Evolutionary conservation across 2,888 invertebrate genomes (phyloP).

Genomic region (Cephus rjabovi): DNA sequence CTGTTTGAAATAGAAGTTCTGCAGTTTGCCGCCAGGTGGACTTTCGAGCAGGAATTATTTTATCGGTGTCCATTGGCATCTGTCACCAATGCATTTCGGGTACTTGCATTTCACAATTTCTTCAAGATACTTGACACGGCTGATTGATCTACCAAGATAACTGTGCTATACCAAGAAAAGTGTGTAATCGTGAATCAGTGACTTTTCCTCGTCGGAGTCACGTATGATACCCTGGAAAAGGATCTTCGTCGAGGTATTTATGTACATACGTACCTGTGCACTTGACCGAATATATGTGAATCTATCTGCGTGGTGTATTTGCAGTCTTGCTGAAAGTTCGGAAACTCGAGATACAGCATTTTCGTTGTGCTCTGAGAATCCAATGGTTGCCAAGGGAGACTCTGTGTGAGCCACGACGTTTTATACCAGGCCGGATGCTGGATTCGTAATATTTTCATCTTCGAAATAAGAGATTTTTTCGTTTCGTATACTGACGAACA

Average conservation of each 20-base stretch:
- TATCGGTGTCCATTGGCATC: neutral
- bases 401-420: too few relatives aligned
- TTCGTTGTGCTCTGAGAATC: too few relatives aligned
- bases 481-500: neutral
- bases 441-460: neutral
- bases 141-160: neutral
- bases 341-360: neutral
- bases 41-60: neutral
- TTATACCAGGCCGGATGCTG: neutral
- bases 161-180: neutral
- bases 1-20: neutral
- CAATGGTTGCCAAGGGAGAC: too few relatives aligned
- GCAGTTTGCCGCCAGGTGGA: neutral
- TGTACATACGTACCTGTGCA: neutral
- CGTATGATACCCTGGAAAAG: neutral
- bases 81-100: neutral
- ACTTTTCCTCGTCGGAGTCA: neutral
- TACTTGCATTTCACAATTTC: neutral
- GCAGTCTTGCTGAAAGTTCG: neutral
- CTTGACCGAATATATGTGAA: neutral
- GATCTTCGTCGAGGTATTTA: neutral
- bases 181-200: neutral
- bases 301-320: neutral
- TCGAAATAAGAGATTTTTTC: neutral
- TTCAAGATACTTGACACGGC: neutral